These are phyloP conservation scores for Oryzaephilus surinamensis DNA, from an alignment of 1,140 invertebrate species.

Conservation along the genomic window DNA sequence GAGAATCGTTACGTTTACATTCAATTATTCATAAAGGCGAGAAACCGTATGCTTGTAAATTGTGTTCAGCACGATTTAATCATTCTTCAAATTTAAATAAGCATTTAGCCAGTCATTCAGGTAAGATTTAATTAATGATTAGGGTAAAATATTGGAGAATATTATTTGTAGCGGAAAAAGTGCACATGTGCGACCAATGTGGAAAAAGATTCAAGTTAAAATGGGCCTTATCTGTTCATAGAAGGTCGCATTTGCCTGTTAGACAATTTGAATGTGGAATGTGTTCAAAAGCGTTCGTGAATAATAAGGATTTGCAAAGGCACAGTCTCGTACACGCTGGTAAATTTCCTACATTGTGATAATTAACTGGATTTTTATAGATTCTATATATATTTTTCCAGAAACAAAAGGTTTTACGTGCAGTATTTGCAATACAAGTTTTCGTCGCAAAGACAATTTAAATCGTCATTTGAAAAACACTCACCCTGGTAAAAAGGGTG, in stretches of 20 bases:
- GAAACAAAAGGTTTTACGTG: conserved; percentile 47
- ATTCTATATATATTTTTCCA: conserved; percentile 23
- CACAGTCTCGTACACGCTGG: conserved; percentile 44
- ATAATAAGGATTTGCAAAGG: conserved; percentile 42
- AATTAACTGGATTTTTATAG: background rate
- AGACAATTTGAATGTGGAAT: conserved; percentile 40
- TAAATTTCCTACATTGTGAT: conserved; percentile 18
- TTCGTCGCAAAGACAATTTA: conserved; percentile 52
- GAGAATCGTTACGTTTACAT: conserved; percentile 37
- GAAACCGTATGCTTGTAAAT: conserved; percentile 38
- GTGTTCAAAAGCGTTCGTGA: conserved; percentile 43
- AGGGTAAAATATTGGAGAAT: background rate
- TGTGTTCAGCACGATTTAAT: conserved; percentile 40
- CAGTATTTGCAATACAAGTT: conserved; percentile 44
- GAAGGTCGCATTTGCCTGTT: conserved; percentile 30
- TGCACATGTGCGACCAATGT: conserved; percentile 43
- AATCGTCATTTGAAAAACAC: conserved; percentile 52
- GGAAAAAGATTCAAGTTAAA: conserved; percentile 43
- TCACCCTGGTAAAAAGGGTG: conserved; percentile 40
- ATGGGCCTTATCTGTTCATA: conserved; percentile 33
- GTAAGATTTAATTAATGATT: conserved; percentile 31
- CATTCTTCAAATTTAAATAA: conserved; percentile 44
- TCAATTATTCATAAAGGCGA: conserved; percentile 40
- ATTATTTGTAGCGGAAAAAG: conserved; percentile 40
- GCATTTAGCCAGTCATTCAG: conserved; percentile 42